phyloP scores from a whole-genome alignment of 2,113 vertebrate genomes.

The Hiodon alosoides region DNA sequence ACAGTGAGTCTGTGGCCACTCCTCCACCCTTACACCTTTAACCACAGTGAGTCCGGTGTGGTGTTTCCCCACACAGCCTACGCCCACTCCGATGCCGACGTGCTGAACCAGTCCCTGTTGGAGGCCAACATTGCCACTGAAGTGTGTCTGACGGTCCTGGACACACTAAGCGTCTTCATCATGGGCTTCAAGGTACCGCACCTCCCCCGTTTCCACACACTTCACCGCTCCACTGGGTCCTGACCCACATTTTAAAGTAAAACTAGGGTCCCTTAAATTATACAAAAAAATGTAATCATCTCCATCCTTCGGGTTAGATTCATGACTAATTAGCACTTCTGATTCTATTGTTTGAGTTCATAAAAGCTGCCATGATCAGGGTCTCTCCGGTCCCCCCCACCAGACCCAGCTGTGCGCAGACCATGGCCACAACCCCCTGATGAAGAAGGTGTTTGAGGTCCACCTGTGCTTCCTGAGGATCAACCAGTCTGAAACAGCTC shows the following conservation, averaged over 20 bases:
- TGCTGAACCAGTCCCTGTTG: conserved; percentile 82
- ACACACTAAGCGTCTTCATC: conserved; percentile 87
- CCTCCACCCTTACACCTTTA: background rate
- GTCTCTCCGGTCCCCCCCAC: conserved; percentile 22
- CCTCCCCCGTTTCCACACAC: too few species aligned
- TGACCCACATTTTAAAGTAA: background rate
- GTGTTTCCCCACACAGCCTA: conserved; percentile 67
- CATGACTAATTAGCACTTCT: too few species aligned
- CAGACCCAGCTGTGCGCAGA: conserved; percentile 86
- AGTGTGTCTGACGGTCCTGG: conserved; percentile 91
- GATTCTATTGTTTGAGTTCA: too few species aligned
- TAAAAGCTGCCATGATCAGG: background rate
- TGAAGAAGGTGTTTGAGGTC: conserved; percentile 97
- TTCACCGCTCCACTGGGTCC: background rate
- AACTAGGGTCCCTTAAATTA: too few species aligned
- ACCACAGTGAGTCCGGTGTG: background rate
- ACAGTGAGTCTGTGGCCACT: too few species aligned
- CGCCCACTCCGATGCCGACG: conserved; percentile 81
- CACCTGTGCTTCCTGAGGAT: conserved; percentile 94
- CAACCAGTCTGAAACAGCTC: conserved; percentile 85
- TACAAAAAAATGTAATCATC: too few species aligned
- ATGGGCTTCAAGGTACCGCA: conserved; percentile 87
- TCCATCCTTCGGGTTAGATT: too few species aligned
- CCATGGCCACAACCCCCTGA: conserved; percentile 89
- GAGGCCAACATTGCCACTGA: conserved; percentile 93